These are phyloP conservation scores for Piscicola geometra DNA, from an alignment of 2,888 invertebrate species.

Conservation along the genomic window DNA sequence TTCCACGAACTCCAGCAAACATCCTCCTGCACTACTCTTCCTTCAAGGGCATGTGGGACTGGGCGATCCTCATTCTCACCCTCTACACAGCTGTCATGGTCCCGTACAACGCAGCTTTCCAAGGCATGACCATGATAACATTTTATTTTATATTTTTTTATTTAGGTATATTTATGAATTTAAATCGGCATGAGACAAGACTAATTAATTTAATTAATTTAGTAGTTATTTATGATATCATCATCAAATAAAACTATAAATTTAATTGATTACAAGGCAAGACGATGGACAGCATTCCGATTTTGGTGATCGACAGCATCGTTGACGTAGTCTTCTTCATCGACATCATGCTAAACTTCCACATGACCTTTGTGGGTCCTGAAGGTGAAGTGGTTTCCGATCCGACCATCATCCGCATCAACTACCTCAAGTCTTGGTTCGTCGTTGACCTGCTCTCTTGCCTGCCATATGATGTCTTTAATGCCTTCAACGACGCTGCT, in stretches of 20 bases:
- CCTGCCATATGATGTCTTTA: constrained; percentile 99
- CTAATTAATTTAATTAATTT: too few relatives aligned
- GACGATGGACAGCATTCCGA: constrained; percentile 63
- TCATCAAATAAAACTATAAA: too few relatives aligned
- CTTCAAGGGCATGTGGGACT: constrained; percentile 97
- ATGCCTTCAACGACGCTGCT: constrained; percentile 68
- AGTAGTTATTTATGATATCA: too few relatives aligned
- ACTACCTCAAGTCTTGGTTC: constrained; percentile 99
- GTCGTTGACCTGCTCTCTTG: constrained; percentile 97
- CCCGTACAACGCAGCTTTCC: constrained; percentile 99
- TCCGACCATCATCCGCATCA: constrained; percentile 69
- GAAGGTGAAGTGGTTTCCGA: constrained; percentile 83
- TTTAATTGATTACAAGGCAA: too few relatives aligned
- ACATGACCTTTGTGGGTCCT: constrained; percentile 96
- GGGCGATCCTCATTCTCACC: constrained; percentile 98
- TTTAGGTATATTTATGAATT: too few relatives aligned
- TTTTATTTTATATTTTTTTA: too few relatives aligned
- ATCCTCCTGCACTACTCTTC: constrained; percentile 99
- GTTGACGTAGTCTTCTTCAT: constrained; percentile 99
- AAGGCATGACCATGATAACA: constrained; percentile 65
- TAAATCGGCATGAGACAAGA: too few relatives aligned
- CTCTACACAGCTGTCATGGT: constrained; percentile 99
- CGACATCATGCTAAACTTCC: constrained; percentile 99
- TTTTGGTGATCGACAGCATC: constrained; percentile 67
- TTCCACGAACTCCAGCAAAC: constrained; percentile 98